These are phyloP conservation scores for Anarhynchus alexandrinus DNA, from an alignment of 2,113 vertebrate genomes.

Conservation along the genomic window DNA sequence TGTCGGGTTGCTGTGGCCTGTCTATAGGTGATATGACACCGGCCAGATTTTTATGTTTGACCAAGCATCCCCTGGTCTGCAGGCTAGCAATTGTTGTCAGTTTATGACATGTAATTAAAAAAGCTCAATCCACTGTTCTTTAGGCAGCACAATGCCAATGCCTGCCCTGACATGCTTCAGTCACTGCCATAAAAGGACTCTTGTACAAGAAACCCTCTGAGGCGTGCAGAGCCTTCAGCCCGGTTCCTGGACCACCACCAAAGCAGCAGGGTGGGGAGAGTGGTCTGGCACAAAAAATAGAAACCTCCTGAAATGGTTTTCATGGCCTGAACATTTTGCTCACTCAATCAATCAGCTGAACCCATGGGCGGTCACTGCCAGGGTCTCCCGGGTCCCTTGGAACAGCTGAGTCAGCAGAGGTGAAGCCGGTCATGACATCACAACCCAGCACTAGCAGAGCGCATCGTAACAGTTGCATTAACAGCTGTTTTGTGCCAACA, in stretches of 20 bases:
- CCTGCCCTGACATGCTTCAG: not conserved
- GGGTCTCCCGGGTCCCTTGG: too few relatives aligned
- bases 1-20: too few relatives aligned
- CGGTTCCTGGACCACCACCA: not conserved
- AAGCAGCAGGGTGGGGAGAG: not conserved
- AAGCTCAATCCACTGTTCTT: not conserved
- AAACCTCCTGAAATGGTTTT: not conserved
- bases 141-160: not conserved
- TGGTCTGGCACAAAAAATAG: not conserved
- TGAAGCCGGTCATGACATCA: not conserved
- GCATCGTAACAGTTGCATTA: too few relatives aligned
- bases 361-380: not conserved
- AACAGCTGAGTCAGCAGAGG: not conserved
- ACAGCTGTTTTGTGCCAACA: rapidly evolving
- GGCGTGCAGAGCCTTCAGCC: not conserved
- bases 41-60: not conserved
- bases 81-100: not conserved
- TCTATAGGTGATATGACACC: not conserved
- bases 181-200: not conserved
- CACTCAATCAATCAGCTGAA: not conserved
- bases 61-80: not conserved
- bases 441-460: too few relatives aligned
- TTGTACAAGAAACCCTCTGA: not conserved
- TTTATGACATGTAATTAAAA: not conserved
- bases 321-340: not conserved